These are phyloP conservation scores for Montipora capricornis DNA, from an alignment of 64 coral and sea anemone species.

Conservation along the genomic window DNA sequence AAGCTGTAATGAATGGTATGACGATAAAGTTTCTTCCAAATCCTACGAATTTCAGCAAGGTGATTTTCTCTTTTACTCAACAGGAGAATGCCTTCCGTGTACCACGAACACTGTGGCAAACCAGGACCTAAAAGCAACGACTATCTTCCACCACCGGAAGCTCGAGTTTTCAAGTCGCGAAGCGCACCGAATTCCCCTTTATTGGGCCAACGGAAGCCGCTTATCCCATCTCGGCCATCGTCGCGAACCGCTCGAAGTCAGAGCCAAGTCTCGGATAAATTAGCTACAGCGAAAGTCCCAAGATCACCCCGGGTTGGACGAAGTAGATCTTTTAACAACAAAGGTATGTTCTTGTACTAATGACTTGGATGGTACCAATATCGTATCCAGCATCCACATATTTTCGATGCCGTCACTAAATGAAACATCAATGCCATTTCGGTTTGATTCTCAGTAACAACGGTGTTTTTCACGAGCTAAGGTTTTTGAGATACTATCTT, in stretches of 20 bases:
- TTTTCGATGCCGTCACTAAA: background rate
- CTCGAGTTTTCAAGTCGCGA: constrained; percentile 85
- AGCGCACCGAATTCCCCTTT: constrained; percentile 89
- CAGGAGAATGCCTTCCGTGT: constrained; percentile 94
- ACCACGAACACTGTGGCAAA: constrained; percentile 96
- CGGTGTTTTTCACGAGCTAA: background rate
- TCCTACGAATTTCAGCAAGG: background rate
- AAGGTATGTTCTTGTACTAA: constrained; percentile 67
- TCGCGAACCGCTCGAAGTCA: constrained; percentile 55
- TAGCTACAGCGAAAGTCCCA: constrained; percentile 4
- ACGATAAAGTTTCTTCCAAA: background rate
- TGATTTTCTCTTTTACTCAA: background rate
- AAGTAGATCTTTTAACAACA: constrained; percentile 89
- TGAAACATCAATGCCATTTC: background rate
- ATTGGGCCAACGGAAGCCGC: constrained; percentile 55
- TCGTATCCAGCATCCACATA: background rate
- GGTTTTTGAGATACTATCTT: background rate
- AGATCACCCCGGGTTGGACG: constrained; percentile 70
- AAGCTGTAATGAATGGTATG: background rate
- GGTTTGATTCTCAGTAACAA: background rate
- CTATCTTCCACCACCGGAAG: constrained; percentile 88
- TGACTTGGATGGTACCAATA: background rate
- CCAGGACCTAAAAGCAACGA: constrained; percentile 92
- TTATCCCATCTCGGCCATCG: constrained; percentile 58
- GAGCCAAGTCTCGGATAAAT: constrained; percentile 44